Percentiles rank a stretch among this genome's conserved stretches.
These are phyloP conservation scores for Ganaspis brasiliensis DNA, from an alignment of 2,888 invertebrate genomes.

Conservation along the genomic window DNA sequence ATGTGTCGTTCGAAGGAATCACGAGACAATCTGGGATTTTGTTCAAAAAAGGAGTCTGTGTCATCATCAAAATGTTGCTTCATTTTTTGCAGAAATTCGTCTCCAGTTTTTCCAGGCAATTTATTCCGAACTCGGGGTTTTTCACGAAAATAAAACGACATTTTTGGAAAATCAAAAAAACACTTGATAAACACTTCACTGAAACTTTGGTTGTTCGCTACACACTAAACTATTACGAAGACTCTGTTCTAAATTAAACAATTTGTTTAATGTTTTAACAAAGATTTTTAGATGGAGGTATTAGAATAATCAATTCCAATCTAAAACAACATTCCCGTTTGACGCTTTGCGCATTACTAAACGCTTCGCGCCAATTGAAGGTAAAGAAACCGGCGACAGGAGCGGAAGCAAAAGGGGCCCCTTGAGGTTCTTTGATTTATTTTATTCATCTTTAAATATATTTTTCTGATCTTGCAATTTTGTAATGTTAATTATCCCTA, in stretches of 20 bases:
- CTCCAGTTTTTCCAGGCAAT: slow-evolving; percentile 73
- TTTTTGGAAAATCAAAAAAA: slow-evolving; percentile 51
- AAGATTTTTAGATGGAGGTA: neutral
- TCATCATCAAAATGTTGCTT: slow-evolving; percentile 76
- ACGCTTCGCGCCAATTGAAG: slow-evolving; percentile 25
- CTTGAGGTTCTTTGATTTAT: neutral
- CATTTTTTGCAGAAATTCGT: slow-evolving; percentile 75
- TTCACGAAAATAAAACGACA: slow-evolving; percentile 78
- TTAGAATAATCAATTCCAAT: neutral
- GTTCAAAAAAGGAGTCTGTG: slow-evolving; percentile 72
- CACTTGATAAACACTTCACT: slow-evolving; percentile 30
- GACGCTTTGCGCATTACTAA: slow-evolving; percentile 5
- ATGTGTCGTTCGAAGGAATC: slow-evolving; percentile 74
- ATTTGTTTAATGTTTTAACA: neutral
- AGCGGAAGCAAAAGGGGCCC: neutral
- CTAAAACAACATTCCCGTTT: slow-evolving; percentile 2
- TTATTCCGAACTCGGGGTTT: slow-evolving; percentile 75
- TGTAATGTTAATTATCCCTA: neutral
- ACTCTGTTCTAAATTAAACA: neutral
- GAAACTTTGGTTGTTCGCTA: neutral
- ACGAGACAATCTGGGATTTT: slow-evolving; percentile 61
- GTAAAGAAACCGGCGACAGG: neutral
- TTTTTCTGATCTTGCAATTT: neutral
- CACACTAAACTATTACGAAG: neutral
- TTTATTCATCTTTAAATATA: neutral